phyloP scores from a whole-genome alignment of 2,113 vertebrate species.

The Brachyhypopomus gauderio region DNA sequence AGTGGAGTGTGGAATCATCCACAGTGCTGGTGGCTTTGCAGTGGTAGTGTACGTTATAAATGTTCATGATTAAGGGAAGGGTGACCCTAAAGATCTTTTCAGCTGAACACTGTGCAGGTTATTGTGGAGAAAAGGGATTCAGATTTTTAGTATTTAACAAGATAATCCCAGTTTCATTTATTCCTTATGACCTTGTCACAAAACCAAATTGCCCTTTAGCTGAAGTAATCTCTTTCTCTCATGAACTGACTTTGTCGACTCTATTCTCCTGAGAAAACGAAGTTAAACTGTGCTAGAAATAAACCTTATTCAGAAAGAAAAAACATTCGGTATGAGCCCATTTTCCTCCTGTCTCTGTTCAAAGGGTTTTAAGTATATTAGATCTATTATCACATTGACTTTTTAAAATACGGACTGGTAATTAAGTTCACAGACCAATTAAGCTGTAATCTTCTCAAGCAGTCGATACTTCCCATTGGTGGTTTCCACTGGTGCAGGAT shows the following conservation, averaged over 20 bases:
- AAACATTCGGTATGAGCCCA: too few relatives aligned
- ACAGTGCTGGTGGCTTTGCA: too few relatives aligned
- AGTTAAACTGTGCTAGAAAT: conserved; percentile 38
- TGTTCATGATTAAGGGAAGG: too few relatives aligned
- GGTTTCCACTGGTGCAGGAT: neutral
- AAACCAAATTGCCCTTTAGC: conserved; percentile 20
- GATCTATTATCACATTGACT: neutral
- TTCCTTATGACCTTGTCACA: conserved; percentile 36
- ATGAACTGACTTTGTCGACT: conserved; percentile 53
- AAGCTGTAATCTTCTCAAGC: conserved; percentile 39
- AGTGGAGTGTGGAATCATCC: too few relatives aligned
- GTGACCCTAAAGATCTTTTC: too few relatives aligned
- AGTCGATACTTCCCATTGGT: conserved; percentile 26
- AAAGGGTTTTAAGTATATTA: conserved; percentile 47
- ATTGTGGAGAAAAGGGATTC: conserved; percentile 1
- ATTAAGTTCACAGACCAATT: conserved; percentile 54
- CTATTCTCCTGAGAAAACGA: conserved; percentile 46
- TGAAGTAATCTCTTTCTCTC: conserved; percentile 11
- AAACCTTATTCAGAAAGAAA: conserved; percentile 53
- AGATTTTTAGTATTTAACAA: conserved; percentile 10
- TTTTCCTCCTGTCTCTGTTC: conserved; percentile 60
- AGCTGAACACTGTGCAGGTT: too few relatives aligned
- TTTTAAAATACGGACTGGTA: conserved; percentile 13
- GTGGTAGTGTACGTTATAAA: too few relatives aligned
- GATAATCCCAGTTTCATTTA: conserved; percentile 3